Evolutionary conservation across 64 coral and sea anemone genomes (phyloP).

Genomic region (Porites australiensis): DNA sequence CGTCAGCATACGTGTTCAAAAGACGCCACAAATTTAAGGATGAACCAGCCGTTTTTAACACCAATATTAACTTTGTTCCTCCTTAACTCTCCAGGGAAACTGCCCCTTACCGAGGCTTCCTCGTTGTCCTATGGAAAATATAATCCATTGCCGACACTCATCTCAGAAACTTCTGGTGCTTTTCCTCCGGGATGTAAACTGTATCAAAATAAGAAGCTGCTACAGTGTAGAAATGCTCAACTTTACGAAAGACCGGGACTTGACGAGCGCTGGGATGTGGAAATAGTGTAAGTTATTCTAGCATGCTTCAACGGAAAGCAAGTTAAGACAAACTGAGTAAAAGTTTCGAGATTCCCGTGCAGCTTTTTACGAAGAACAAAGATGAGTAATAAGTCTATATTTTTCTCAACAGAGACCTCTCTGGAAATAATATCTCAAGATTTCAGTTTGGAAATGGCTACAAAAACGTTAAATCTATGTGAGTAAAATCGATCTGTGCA

Average conservation of each 20-base stretch:
- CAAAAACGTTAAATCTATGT: slow-evolving; percentile 23
- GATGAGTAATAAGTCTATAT: background rate
- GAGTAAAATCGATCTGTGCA: background rate
- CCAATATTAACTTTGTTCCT: background rate
- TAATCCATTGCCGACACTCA: background rate
- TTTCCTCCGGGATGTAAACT: slow-evolving; percentile 10
- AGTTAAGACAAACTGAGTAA: background rate
- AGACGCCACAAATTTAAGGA: background rate
- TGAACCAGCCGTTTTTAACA: background rate
- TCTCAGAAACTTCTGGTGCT: background rate
- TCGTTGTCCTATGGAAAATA: background rate
- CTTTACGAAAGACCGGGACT: background rate
- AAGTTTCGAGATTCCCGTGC: background rate
- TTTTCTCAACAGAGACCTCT: background rate
- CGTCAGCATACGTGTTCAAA: slow-evolving; percentile 9
- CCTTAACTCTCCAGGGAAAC: background rate
- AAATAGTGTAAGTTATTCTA: slow-evolving; percentile 13
- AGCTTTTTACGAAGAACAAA: too few species aligned
- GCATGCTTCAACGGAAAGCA: too few species aligned
- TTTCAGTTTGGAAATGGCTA: slow-evolving; percentile 20
- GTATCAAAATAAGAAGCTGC: slow-evolving; percentile 1
- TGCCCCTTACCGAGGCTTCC: background rate
- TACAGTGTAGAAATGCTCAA: slow-evolving; percentile 22
- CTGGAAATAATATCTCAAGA: slow-evolving; percentile 36
- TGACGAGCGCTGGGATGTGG: background rate